phyloP scores from a whole-genome alignment of 2,797 vertebrate genomes.

The Chiroxiphia lanceolata region DNA sequence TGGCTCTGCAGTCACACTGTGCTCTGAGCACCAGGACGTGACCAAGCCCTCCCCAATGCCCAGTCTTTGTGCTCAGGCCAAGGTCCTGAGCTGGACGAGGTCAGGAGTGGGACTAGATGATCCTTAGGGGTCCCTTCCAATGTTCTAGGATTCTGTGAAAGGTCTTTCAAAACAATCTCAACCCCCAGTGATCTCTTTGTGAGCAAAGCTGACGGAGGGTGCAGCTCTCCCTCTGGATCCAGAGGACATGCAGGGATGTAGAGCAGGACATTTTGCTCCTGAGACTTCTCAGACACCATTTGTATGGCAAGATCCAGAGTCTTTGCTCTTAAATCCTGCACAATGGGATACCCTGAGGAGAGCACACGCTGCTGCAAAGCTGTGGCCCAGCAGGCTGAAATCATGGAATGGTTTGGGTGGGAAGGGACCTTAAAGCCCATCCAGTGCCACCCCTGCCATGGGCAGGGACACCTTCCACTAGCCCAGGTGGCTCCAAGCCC shows the following conservation, averaged over 20 bases:
- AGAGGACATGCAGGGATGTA: fast-evolving
- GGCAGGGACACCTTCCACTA: background rate
- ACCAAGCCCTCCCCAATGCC: background rate
- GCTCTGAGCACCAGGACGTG: background rate
- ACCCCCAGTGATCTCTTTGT: background rate
- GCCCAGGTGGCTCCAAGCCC: background rate
- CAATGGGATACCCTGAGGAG: background rate
- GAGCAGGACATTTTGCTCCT: background rate
- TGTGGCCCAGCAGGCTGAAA: background rate
- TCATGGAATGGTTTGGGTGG: background rate
- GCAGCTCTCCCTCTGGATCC: background rate
- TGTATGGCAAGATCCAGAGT: background rate
- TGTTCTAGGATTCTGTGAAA: background rate
- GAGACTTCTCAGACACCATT: fast-evolving
- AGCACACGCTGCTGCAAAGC: fast-evolving
- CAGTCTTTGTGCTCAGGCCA: background rate
- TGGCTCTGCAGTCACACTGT: background rate
- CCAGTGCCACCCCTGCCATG: background rate
- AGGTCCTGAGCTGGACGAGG: background rate
- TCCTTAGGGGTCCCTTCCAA: background rate
- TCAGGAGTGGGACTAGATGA: background rate
- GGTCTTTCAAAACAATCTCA: background rate
- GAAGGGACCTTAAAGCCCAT: fast-evolving
- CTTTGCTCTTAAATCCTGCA: background rate
- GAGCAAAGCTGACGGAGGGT: background rate